Percentiles rank a stretch among this genome's conserved stretches.
These are phyloP conservation scores for Tychaedon coryphoeus DNA, from an alignment of 2,113 vertebrate species.

Conservation along the genomic window DNA sequence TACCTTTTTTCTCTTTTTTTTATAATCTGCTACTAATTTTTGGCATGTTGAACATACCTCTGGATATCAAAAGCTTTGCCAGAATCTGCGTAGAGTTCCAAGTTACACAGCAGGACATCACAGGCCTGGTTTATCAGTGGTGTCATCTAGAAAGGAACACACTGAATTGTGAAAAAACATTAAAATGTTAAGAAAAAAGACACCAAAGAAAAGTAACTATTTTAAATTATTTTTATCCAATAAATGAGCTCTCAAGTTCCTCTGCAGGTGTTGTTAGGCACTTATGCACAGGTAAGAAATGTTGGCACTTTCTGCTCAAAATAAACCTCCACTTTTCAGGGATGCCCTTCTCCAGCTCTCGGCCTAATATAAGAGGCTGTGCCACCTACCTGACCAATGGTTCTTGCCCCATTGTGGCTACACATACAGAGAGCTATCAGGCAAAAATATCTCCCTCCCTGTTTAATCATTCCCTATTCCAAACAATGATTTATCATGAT, in stretches of 20 bases:
- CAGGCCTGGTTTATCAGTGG: slow-evolving; percentile 88
- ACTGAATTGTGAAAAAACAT: slow-evolving; percentile 12
- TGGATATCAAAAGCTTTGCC: slow-evolving; percentile 86
- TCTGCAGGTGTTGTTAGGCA: neutral
- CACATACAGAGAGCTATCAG: neutral
- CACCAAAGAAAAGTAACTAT: neutral
- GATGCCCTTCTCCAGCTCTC: neutral
- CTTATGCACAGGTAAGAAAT: neutral
- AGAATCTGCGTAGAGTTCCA: slow-evolving; percentile 79
- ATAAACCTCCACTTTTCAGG: neutral
- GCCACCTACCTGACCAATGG: neutral
- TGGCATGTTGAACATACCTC: slow-evolving; percentile 73
- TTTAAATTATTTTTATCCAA: neutral
- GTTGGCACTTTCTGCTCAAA: neutral
- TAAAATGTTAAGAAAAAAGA: neutral
- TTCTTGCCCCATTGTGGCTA: neutral
- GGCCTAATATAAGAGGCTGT: neutral
- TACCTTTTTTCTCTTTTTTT: neutral
- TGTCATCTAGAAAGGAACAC: slow-evolving; percentile 79
- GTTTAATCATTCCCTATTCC: neutral
- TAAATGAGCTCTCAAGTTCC: neutral
- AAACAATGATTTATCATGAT: neutral
- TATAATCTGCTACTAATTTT: slow-evolving; percentile 13
- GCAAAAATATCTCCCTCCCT: neutral
- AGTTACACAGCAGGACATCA: slow-evolving; percentile 80